These are phyloP conservation scores for Diarsia mendica DNA, from an alignment of 2,888 invertebrate species.

Conservation along the genomic window DNA sequence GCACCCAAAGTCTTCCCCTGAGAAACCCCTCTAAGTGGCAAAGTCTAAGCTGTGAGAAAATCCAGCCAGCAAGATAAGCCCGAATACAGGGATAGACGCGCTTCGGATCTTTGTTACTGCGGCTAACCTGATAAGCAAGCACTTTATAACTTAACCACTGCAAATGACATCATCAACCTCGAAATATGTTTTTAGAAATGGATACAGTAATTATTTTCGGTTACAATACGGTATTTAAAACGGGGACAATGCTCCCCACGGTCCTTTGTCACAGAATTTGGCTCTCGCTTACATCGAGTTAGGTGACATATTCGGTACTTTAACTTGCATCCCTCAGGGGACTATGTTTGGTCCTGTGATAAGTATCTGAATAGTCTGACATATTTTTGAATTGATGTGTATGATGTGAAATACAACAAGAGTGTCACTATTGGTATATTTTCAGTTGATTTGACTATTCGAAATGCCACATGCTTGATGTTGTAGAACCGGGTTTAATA, in stretches of 20 bases:
- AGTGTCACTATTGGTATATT: background rate
- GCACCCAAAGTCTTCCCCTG: constrained; percentile 1
- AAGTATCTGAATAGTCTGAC: constrained; percentile 37
- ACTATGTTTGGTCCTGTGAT: constrained; percentile 56
- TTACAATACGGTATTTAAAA: constrained; percentile 65
- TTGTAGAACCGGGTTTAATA: background rate
- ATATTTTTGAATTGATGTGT: background rate
- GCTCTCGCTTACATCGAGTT: constrained; percentile 71
- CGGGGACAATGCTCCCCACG: constrained; percentile 44
- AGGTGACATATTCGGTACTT: constrained; percentile 67
- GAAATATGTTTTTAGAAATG: constrained; percentile 35
- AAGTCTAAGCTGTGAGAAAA: constrained; percentile 48
- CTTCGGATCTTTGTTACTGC: constrained; percentile 36
- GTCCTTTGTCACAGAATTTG: constrained; percentile 74
- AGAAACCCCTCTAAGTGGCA: constrained; percentile 20
- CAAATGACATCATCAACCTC: constrained; percentile 28
- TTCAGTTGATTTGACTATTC: background rate
- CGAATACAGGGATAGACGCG: constrained; percentile 35
- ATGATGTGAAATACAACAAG: too few relatives aligned
- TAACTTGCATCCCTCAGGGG: constrained; percentile 59
- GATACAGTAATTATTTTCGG: constrained; percentile 49
- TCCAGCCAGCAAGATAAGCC: constrained; percentile 38
- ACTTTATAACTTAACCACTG: constrained; percentile 16
- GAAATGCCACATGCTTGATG: background rate
- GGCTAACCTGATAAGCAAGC: constrained; percentile 39